These are phyloP conservation scores for Stichodactyla helianthus DNA, from an alignment of 64 coral and sea anemone species.

Conservation along the genomic window DNA sequence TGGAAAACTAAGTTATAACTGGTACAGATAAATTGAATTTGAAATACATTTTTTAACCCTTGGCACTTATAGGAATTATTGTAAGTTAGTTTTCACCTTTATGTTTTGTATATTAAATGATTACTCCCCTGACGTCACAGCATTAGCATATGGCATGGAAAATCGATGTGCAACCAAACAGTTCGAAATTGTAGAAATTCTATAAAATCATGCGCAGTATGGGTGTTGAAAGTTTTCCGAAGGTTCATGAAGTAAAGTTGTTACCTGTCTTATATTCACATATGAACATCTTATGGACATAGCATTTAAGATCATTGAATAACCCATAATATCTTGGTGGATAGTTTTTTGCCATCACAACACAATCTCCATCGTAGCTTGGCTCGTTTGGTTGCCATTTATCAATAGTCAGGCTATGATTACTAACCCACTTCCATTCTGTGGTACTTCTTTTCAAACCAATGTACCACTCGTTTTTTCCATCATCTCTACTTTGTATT, in stretches of 20 bases:
- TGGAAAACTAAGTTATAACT: no score
- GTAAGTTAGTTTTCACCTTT: no score
- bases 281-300: background rate
- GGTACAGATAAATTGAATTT: no score
- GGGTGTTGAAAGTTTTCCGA: no score
- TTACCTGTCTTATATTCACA: slow-evolving; percentile 22
- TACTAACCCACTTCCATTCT: slow-evolving; percentile 33
- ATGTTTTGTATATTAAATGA: no score
- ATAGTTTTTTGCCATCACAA: slow-evolving; percentile 27
- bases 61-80: no score
- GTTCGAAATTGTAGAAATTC: no score
- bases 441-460: background rate
- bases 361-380: background rate
- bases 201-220: no score
- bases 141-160: no score
- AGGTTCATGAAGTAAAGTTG: background rate
- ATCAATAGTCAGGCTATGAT: background rate
- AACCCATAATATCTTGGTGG: slow-evolving; percentile 5
- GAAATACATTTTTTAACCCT: no score
- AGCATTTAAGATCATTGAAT: slow-evolving; percentile 8
- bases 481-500: background rate
- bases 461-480: slow-evolving; percentile 23
- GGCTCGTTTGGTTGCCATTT: slow-evolving; percentile 31
- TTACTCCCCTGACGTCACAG: no score
- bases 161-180: no score